phyloP scores from a whole-genome alignment of 2,888 invertebrate genomes.

The Drosophila birchii region DNA sequence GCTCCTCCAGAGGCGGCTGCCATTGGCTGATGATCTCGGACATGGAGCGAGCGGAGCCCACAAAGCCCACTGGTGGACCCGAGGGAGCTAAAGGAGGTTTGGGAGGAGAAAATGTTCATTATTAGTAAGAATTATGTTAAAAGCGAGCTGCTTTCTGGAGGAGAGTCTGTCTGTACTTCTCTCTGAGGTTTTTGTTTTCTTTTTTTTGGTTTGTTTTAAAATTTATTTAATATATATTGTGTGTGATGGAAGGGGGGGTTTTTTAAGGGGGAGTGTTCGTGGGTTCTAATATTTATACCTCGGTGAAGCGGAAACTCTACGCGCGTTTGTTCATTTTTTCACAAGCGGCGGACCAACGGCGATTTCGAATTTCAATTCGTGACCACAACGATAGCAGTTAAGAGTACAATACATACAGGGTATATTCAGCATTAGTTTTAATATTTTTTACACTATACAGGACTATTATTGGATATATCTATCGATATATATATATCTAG shows the following conservation, averaged over 20 bases:
- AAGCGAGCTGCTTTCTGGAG: background rate
- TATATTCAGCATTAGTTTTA: constrained; percentile 66
- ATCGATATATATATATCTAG: no score
- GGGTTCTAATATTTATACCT: constrained; percentile 77
- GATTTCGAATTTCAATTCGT: constrained; percentile 52
- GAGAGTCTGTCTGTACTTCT: constrained; percentile 29
- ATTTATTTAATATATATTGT: background rate
- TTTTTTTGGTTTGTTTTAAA: background rate
- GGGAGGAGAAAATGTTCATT: background rate
- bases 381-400: constrained; percentile 75
- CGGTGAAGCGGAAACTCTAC: constrained; percentile 85
- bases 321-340: constrained; percentile 40
- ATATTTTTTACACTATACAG: constrained; percentile 33
- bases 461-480: background rate
- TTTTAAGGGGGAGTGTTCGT: constrained; percentile 3
- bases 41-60: constrained; percentile 96
- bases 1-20: constrained; percentile 97
- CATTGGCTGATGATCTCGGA: constrained; percentile 98
- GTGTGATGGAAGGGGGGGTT: background rate
- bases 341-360: constrained; percentile 66
- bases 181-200: constrained; percentile 2
- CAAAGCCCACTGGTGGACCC: constrained; percentile 97
- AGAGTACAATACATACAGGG: constrained; percentile 66
- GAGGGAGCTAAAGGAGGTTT: constrained; percentile 92
- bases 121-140: background rate